These are phyloP conservation scores for Cyphomyrus plagiostoma DNA, from an alignment of 2,113 vertebrate species.

Conservation along the genomic window DNA sequence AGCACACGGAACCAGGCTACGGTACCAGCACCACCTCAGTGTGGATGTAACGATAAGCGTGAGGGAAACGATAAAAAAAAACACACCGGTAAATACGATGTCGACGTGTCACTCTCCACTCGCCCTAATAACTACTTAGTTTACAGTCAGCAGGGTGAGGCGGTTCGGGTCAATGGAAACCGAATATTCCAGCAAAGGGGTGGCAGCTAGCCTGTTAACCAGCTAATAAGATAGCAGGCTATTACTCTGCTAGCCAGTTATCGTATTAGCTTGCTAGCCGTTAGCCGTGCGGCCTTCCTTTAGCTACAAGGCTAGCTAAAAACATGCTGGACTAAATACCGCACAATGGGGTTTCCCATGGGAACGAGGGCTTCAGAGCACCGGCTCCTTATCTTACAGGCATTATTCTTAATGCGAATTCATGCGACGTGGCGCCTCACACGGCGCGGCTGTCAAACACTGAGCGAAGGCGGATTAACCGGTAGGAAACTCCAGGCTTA, in stretches of 20 bases:
- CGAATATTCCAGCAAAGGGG: constrained; percentile 18
- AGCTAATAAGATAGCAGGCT: neutral
- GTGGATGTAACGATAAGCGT: neutral
- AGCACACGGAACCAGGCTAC: neutral
- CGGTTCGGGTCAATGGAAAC: neutral
- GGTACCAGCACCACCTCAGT: neutral
- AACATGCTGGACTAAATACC: neutral
- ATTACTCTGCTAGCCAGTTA: neutral
- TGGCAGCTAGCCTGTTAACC: neutral
- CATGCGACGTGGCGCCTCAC: neutral
- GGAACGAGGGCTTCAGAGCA: neutral
- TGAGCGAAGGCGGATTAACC: neutral
- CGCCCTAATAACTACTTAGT: neutral
- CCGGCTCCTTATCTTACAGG: neutral
- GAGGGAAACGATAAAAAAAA: neutral
- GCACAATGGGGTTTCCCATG: constrained; percentile 6
- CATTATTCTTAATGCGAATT: neutral
- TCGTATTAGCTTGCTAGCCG: neutral
- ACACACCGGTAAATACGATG: neutral
- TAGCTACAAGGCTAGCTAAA: constrained; percentile 1
- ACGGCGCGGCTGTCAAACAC: neutral
- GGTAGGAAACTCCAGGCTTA: constrained; percentile 10
- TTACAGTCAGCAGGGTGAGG: neutral
- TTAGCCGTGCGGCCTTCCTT: constrained; percentile 2
- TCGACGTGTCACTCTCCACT: constrained; percentile 3